Conservation (phyloP, 2,113 vertebrate genomes). For the Monarcha castaneiventris region DNA sequence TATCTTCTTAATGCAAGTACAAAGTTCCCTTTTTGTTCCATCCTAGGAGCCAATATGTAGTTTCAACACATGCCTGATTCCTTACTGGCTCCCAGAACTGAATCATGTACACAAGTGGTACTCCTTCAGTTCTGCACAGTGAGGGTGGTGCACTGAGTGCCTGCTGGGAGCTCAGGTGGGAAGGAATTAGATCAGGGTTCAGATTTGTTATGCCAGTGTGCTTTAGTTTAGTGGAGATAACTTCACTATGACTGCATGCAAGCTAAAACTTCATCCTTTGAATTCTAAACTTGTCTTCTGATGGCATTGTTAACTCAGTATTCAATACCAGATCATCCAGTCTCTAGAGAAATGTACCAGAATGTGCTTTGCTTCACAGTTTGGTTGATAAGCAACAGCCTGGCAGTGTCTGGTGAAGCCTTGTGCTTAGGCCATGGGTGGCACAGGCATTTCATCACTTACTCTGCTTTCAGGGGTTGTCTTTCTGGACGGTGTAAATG, state of each 20-base stretch:
- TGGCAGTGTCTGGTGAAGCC: background rate
- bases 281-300: background rate
- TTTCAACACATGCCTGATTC: background rate
- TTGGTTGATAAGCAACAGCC: background rate
- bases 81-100: background rate
- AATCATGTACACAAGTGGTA: accelerated
- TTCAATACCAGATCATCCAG: background rate
- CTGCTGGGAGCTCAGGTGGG: background rate
- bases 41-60: background rate
- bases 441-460: background rate
- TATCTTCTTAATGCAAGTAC: background rate
- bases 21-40: background rate
- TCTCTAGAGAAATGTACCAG: background rate
- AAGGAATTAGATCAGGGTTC: background rate
- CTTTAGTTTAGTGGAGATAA: background rate
- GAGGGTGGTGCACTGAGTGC: background rate
- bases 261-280: background rate
- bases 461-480: background rate
- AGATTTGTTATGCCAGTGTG: background rate
- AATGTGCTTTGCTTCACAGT: background rate
- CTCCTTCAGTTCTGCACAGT: background rate
- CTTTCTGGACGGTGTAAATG: background rate
- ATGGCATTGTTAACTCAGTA: background rate
- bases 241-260: background rate
- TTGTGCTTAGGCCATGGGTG: background rate